Conservation (phyloP, 1,140 invertebrate species). For the Nebria ingens region DNA sequence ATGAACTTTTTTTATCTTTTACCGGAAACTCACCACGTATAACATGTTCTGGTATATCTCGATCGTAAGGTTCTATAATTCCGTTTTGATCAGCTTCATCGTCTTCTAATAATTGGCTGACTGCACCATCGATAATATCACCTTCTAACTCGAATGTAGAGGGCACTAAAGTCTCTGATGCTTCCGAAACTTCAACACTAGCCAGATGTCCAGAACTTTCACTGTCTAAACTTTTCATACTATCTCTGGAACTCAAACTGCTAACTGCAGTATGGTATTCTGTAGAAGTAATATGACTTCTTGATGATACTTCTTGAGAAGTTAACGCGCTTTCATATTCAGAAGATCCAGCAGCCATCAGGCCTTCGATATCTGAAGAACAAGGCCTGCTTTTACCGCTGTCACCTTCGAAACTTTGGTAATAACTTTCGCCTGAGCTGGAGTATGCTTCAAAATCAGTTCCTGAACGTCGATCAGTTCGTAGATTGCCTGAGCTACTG, state of each 20-base stretch:
- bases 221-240: constrained; percentile 80
- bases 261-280: constrained; percentile 78
- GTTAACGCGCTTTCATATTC: constrained; percentile 83
- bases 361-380: constrained; percentile 77
- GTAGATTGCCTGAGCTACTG: constrained; percentile 43
- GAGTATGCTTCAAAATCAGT: constrained; percentile 65
- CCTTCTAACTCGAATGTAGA: constrained; percentile 44
- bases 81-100: constrained; percentile 17
- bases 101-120: constrained; percentile 27
- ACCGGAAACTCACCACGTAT: background rate
- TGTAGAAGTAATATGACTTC: constrained; percentile 57
- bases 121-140: constrained; percentile 35
- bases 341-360: constrained; percentile 55
- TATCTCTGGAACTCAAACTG: constrained; percentile 74
- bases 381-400: constrained; percentile 63
- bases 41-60: constrained; percentile 32
- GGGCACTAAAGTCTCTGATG: constrained; percentile 76
- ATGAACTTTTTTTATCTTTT: constrained; percentile 3
- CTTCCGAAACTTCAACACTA: constrained; percentile 79
- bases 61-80: constrained; percentile 44
- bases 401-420: constrained; percentile 76
- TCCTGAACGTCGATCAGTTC: constrained; percentile 48
- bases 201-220: constrained; percentile 79
- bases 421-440: constrained; percentile 81
- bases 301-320: constrained; percentile 61